Percentiles rank a stretch among this genome's conserved stretches.
Evolutionary conservation across 2,888 invertebrate genomes (phyloP).

Genomic region (Nezara viridula): DNA sequence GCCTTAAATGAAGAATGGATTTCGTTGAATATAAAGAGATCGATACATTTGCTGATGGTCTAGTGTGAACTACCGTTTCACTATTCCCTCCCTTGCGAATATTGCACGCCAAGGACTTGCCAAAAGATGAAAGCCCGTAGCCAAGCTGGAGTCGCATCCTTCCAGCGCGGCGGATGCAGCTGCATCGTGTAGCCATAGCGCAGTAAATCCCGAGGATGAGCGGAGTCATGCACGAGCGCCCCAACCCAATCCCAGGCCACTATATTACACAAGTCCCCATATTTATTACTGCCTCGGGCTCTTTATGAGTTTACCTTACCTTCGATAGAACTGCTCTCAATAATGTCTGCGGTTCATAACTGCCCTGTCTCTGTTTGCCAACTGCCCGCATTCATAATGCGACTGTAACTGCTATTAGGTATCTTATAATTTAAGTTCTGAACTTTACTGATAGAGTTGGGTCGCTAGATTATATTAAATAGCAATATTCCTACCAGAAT

Average conservation of each 20-base stretch:
- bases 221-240: slow-evolving; percentile 24
- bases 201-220: slow-evolving; percentile 22
- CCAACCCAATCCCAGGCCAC: background rate
- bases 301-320: slow-evolving; percentile 40
- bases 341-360: background rate
- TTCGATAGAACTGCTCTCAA: background rate
- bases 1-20: no score
- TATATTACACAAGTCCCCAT: slow-evolving; percentile 19
- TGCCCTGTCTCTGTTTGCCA: background rate
- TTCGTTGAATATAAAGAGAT: no score
- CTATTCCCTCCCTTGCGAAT: background rate
- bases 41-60: no score
- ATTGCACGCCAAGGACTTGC: background rate
- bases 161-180: background rate
- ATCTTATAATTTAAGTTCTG: no score
- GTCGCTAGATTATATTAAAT: no score
- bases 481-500: no score
- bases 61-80: no score
- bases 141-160: background rate
- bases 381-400: background rate
- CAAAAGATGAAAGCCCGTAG: background rate
- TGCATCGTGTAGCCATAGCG: background rate
- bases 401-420: background rate
- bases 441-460: no score
- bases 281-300: background rate